Evolutionary conservation across 2,113 vertebrate species (phyloP).

Genomic region (Pogona vitticeps): DNA sequence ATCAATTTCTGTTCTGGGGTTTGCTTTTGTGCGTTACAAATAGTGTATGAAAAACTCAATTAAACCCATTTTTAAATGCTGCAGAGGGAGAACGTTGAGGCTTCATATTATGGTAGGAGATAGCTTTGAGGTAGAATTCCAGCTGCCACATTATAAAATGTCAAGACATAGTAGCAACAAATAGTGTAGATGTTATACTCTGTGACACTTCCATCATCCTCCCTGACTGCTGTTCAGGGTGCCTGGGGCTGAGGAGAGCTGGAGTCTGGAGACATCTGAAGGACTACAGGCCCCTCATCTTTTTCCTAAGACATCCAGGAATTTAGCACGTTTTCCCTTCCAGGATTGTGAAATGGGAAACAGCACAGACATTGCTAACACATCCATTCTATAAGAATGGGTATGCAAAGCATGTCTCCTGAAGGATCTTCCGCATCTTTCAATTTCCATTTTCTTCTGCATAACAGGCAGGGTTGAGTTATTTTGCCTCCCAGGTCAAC

Average conservation of each 20-base stretch:
- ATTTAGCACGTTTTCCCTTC: not conserved
- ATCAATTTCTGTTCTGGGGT: not conserved
- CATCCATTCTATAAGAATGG: too few relatives aligned
- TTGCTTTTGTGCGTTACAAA: not conserved
- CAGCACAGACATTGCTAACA: not conserved
- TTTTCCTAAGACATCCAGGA: not conserved
- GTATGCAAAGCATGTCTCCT: too few relatives aligned
- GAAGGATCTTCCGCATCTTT: not conserved
- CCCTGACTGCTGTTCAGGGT: too few relatives aligned
- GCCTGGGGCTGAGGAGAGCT: too few relatives aligned
- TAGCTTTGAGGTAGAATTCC: not conserved
- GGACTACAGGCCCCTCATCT: not conserved
- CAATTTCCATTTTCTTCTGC: too few relatives aligned
- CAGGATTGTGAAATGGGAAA: not conserved
- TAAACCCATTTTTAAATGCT: not conserved
- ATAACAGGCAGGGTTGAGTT: too few relatives aligned
- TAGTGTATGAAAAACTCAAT: not conserved
- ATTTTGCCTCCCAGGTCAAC: not conserved
- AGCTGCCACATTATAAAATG: not conserved
- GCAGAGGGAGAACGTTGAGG: not conserved
- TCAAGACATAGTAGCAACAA: not conserved
- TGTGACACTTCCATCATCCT: not conserved
- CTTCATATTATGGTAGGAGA: not conserved
- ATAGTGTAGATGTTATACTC: too few relatives aligned
- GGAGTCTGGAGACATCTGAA: too few relatives aligned